Base-by-base conservation (phyloP, 2,888 invertebrate species). In the Arge pagana region DNA sequence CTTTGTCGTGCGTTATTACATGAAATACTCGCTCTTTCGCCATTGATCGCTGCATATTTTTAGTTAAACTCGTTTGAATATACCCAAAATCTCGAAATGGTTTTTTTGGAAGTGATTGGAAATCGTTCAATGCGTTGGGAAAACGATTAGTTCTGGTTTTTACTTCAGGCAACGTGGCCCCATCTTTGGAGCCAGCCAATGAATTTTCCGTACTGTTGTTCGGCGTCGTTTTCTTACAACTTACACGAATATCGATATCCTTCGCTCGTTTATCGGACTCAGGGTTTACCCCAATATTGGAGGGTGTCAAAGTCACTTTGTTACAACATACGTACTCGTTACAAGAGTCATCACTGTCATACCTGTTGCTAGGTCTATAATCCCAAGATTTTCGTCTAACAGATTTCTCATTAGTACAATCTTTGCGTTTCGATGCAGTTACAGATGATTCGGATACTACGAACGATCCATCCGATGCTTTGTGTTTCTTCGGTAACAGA, bases 331-430 rank as follows among this genome's bases (percentile, higher is more conserved):
- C n/a, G n/a, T n/a, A n/a, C n/a, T n/a, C n/a, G n/a, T n/a, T n/a
- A n/a, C n/a, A n/a, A n/a, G n/a, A n/a, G 28, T 30, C 23, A 13
- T n/a, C 11, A 30, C 31, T 26, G n/a, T 30, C 53, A 37, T 74
- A 74, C 72, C 71, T 73, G 60, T 67, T 71, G 51, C 62, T 66
- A 7, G 72, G 71, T 50, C 59, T 68, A 43, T 74, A 72, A 55
- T 56, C 63, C 55, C 57, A 66, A 13, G 54, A 55, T 50, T 54
- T 70, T 19, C 63, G 55, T 3, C 57, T 61, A 1, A 60, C 53
- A 3, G 64, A 30, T 42, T 42, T 42, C 21, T 30, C 30, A 30
- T 42, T 18, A 8, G 24, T 18, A 42, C 31, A 30, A 8, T 4
- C 19, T 3, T 42, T 19, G n/a, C 42, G 16, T 30, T 30, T 42